Base-by-base conservation (phyloP, 2,113 vertebrate genomes). In the Anolis carolinensis region DNA sequence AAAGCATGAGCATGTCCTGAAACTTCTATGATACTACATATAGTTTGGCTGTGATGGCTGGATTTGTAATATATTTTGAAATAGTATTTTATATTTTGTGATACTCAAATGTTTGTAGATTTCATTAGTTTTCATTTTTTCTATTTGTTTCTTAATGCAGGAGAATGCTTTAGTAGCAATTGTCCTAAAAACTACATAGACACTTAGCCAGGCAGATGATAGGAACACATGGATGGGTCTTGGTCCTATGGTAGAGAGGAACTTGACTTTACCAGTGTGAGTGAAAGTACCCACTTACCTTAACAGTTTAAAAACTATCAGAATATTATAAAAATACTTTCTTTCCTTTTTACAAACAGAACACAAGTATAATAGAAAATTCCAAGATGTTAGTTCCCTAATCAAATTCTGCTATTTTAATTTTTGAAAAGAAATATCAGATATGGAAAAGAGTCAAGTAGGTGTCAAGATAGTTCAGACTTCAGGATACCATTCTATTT, bases 401-500 rank as follows among this genome's bases (percentile, higher is more conserved):
- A 44, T 39, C 13, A 92, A 68, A 0, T 23, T 7, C 20, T 18
- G 27, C 34, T n/a, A 23, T 72, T 85, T 67, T 67, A 32, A 1
- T 32, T 21, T 13, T 90, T 89, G 0, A 82, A 68, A 88, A 2
- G 5, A 68, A 70, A 70, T 77, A 32, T 70, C 20, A 73, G 52
- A 81, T 78, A 23, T 77, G 20, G 82, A 70, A 75, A 11, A 23
- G 18, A 50, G 30, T 0, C 21, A 73, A 20, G 68, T 89, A 86
- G 30, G 1, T 86, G 23, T 6, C 9, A 71, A 82, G 27, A 21
- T 39, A 1, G 77, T 55, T 90, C 88, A 21, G 76, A 83, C 25
- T 72, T 59, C 52, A 0, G 52, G 83, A 6, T 5, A 0, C 5
- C 16, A 39, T 77, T n/a, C 21, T 74, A 1, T 10, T 7, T 78